Percentiles rank a stretch among this genome's conserved stretches.
phyloP scores from a whole-genome alignment of 2,113 vertebrate species.

The Nesogale talazaci region DNA sequence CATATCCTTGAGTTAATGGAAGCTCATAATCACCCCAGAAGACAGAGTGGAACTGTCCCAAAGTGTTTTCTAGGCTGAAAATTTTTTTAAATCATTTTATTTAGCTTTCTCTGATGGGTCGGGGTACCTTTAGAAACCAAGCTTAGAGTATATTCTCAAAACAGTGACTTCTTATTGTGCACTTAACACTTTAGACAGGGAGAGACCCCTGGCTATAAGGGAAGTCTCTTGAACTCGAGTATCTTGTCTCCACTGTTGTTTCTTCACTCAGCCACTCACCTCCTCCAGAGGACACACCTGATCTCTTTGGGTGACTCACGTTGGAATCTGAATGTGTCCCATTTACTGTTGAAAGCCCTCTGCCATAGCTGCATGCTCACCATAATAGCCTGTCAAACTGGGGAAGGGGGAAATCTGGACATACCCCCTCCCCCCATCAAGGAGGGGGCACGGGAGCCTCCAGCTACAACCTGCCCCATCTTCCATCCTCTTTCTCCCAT shows the following conservation, averaged over 20 bases:
- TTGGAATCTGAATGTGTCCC: background rate
- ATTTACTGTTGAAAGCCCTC: background rate
- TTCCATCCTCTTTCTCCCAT: background rate
- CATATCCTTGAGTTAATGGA: background rate
- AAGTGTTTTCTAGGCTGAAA: background rate
- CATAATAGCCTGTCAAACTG: background rate
- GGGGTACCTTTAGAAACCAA: background rate
- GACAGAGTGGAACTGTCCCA: background rate
- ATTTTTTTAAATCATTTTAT: too few species aligned
- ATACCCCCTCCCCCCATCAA: too few species aligned
- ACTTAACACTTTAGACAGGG: background rate
- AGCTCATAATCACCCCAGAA: background rate
- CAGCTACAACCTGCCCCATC: fast-evolving
- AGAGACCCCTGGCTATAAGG: background rate
- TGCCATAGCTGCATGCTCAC: background rate
- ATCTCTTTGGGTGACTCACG: background rate
- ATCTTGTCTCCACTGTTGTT: background rate
- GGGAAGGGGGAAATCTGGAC: too few species aligned
- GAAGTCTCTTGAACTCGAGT: background rate
- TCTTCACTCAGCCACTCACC: background rate
- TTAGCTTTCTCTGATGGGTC: background rate
- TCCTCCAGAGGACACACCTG: background rate
- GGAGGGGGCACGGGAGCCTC: background rate
- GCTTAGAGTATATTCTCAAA: background rate
- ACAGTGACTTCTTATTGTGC: background rate